phyloP scores from a whole-genome alignment of 2,888 invertebrate species.

The Thecocarcelia acutangulata region DNA sequence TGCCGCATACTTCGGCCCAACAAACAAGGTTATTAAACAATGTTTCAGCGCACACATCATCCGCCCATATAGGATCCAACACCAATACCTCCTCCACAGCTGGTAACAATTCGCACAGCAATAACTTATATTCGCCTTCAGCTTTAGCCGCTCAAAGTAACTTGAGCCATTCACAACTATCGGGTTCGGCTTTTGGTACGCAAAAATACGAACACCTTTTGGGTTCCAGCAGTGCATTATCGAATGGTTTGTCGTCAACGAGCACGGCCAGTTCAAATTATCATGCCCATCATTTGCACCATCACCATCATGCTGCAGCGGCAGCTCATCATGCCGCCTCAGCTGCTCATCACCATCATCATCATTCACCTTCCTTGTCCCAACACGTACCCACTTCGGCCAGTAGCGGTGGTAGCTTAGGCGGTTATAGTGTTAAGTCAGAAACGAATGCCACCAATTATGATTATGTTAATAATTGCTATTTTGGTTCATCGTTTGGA shows the following conservation, averaged over 20 bases:
- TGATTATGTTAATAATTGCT: conserved; percentile 81
- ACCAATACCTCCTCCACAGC: conserved; percentile 55
- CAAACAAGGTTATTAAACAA: conserved; percentile 71
- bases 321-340: conserved; percentile 73
- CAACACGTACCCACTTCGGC: conserved; percentile 70
- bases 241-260: conserved; percentile 73
- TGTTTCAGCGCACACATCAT: conserved; percentile 60
- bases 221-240: conserved; percentile 61
- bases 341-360: conserved; percentile 70
- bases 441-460: conserved; percentile 80
- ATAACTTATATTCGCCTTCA: conserved; percentile 76
- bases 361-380: conserved; percentile 70
- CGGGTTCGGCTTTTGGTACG: conserved; percentile 71
- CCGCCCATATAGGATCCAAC: conserved; percentile 56
- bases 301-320: conserved; percentile 69
- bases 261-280: conserved; percentile 79
- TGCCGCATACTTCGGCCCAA: conserved; percentile 71
- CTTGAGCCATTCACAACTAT: conserved; percentile 63
- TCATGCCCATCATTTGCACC: conserved; percentile 73
- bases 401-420: conserved; percentile 60
- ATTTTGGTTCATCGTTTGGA: conserved; percentile 80
- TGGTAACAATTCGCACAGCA: conserved; percentile 52
- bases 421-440: conserved; percentile 77
- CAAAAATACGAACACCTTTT: conserved; percentile 76
- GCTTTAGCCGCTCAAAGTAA: conserved; percentile 68